phyloP scores from a whole-genome alignment of 2,797 vertebrate species.

The Xiphorhynchus erythropygius region DNA sequence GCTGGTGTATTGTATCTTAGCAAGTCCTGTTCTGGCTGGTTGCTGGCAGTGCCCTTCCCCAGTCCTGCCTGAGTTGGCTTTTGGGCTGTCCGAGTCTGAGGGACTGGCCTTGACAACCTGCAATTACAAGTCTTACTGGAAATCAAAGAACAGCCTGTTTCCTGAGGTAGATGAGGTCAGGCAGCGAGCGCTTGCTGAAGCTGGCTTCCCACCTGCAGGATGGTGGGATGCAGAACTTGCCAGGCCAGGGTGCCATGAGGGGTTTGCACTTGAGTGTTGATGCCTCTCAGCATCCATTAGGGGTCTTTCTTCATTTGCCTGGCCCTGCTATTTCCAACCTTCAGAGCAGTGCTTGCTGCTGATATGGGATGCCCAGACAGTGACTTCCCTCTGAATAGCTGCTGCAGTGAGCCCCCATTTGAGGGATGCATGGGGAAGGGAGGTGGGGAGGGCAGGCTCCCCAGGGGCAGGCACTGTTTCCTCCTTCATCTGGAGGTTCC shows the following conservation, averaged over 20 bases:
- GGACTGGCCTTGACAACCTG: not conserved
- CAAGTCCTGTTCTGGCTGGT: not conserved
- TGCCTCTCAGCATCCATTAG: not conserved
- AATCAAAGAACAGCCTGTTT: not conserved
- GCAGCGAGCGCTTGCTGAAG: not conserved
- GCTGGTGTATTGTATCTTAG: not conserved
- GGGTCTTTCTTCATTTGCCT: not conserved
- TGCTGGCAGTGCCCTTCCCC: not conserved
- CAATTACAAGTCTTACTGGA: not conserved
- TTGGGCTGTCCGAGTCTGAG: not conserved
- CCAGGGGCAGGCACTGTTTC: fast-evolving
- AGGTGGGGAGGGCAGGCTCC: not conserved
- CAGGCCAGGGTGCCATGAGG: not conserved
- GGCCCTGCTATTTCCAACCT: not conserved
- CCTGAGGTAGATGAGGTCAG: not conserved
- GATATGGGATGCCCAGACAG: not conserved
- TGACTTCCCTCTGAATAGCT: fast-evolving
- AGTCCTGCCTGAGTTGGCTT: not conserved
- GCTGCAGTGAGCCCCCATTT: not conserved
- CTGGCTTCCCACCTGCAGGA: not conserved
- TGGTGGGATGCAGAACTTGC: not conserved
- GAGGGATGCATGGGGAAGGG: not conserved
- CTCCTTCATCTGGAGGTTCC: not conserved
- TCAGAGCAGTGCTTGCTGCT: not conserved
- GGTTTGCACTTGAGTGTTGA: not conserved